Conservation (phyloP, 2,888 invertebrate species). For the Acanthosoma haemorrhoidale region DNA sequence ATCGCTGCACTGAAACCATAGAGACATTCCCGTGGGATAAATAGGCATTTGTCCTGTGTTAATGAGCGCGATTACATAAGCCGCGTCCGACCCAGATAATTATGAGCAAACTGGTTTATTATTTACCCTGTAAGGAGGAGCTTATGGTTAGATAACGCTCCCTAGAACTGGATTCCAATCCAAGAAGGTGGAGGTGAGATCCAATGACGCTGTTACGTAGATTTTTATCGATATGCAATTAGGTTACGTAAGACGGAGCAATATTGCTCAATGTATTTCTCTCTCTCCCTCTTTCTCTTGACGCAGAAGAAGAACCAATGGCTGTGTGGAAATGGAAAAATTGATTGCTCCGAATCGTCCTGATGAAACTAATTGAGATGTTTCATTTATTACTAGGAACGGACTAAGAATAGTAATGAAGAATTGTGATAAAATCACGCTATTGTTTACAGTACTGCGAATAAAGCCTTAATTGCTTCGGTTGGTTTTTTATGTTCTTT, state of each 20-base stretch:
- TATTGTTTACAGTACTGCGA: too few relatives aligned
- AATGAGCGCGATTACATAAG: background rate
- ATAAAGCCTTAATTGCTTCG: too few relatives aligned
- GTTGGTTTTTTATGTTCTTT: background rate
- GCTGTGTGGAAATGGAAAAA: background rate
- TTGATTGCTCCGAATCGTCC: too few relatives aligned
- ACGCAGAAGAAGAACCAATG: too few relatives aligned
- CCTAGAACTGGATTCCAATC: background rate
- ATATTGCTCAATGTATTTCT: slow-evolving; percentile 1
- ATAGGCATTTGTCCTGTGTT: background rate
- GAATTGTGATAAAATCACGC: too few relatives aligned
- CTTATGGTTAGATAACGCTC: background rate
- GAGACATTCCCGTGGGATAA: background rate
- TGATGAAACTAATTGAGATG: too few relatives aligned
- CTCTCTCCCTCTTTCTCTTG: too few relatives aligned
- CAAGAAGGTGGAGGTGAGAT: background rate
- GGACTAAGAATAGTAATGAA: too few relatives aligned
- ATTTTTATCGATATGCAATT: slow-evolving; percentile 1
- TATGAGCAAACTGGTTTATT: background rate
- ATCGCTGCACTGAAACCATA: too few relatives aligned
- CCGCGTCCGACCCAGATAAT: too few relatives aligned
- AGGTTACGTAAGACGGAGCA: background rate
- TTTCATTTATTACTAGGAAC: too few relatives aligned
- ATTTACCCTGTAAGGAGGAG: background rate
- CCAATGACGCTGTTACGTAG: background rate